Percentiles rank a stretch among this genome's conserved stretches.
These are phyloP conservation scores for Aphelocoma californica DNA, from an alignment of 2,797 vertebrate genomes.

Conservation along the genomic window DNA sequence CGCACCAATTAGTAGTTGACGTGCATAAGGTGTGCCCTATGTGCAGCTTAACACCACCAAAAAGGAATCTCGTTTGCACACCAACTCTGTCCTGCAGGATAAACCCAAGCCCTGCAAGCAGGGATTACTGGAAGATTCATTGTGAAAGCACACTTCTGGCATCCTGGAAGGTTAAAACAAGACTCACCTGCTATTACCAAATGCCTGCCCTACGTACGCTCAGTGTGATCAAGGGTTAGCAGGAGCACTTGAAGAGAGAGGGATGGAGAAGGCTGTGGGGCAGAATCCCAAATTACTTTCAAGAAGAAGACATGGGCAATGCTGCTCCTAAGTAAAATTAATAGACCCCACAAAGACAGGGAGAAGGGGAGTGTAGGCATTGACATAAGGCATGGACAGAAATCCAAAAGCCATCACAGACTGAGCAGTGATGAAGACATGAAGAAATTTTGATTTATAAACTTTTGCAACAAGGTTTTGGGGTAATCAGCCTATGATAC, in stretches of 20 bases:
- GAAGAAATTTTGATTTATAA: not conserved
- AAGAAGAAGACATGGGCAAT: not conserved
- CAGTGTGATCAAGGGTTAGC: not conserved
- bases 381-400: not conserved
- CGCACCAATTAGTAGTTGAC: accelerated
- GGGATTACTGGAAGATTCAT: not conserved
- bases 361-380: not conserved
- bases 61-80: not conserved
- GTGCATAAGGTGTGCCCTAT: accelerated
- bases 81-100: not conserved
- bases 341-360: not conserved
- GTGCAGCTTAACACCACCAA: not conserved
- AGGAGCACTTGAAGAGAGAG: not conserved
- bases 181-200: not conserved
- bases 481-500: not conserved
- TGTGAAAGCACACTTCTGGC: not conserved
- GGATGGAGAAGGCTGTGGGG: not conserved
- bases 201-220: not conserved
- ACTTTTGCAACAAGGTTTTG: not conserved
- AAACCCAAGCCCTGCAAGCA: not conserved
- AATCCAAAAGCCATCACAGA: not conserved
- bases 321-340: not conserved
- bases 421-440: not conserved
- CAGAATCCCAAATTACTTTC: not conserved
- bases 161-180: not conserved